phyloP scores from a whole-genome alignment of 1,140 invertebrate species.

The Delia radicum region DNA sequence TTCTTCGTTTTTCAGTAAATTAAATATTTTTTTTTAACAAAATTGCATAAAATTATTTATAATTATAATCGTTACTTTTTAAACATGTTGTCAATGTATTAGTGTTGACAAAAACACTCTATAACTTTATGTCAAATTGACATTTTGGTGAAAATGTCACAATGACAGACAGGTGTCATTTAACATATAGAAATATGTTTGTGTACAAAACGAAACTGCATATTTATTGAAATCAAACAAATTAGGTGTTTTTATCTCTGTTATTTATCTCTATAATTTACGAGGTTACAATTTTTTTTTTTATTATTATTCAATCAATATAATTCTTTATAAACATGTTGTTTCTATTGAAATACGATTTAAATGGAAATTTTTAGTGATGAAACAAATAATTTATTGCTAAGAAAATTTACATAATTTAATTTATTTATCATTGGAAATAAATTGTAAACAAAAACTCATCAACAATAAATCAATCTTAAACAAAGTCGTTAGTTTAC shows the following conservation, averaged over 20 bases:
- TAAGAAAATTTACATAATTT: neutral
- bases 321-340: neutral
- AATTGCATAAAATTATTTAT: neutral
- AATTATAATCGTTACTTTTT: neutral
- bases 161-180: conserved; percentile 17
- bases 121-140: conserved; percentile 16
- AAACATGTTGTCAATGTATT: neutral
- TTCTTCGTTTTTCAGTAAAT: neutral
- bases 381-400: neutral
- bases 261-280: conserved; percentile 8
- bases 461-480: neutral
- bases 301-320: neutral
- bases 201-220: neutral
- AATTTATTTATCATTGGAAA: neutral
- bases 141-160: conserved; percentile 15
- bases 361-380: conserved; percentile 11
- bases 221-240: neutral
- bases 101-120: neutral
- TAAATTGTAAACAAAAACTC: neutral
- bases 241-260: neutral
- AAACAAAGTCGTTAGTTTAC: neutral
- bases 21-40: neutral
- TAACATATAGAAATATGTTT: neutral
- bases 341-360: conserved; percentile 7
- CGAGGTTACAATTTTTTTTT: neutral